Percentiles rank a stretch among this genome's conserved stretches.
Evolutionary conservation across 1,140 invertebrate species (phyloP).

Genomic region (Planococcus citri): DNA sequence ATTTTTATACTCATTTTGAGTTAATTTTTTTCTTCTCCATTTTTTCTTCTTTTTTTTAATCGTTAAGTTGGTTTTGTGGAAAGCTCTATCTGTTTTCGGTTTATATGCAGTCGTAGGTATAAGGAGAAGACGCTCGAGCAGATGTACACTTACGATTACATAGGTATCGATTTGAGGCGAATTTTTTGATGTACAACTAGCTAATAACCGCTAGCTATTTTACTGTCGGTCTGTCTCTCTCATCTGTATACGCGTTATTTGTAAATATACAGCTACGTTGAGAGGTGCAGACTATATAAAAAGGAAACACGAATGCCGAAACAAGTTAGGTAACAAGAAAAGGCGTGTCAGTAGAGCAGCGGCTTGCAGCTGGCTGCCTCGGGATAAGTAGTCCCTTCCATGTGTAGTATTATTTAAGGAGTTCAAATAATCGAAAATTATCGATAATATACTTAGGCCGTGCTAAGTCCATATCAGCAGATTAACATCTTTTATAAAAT

Average conservation of each 20-base stretch:
- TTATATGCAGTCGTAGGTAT: too few relatives aligned
- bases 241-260: too few relatives aligned
- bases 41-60: too few relatives aligned
- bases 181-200: background rate
- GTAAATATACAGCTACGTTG: too few relatives aligned
- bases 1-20: too few relatives aligned
- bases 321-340: conserved; percentile 19
- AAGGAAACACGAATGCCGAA: conserved; percentile 4
- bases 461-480: background rate
- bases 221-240: too few relatives aligned
- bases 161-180: background rate
- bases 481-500: background rate
- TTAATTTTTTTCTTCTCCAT: too few relatives aligned
- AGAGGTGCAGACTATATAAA: too few relatives aligned
- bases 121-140: too few relatives aligned
- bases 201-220: background rate
- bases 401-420: background rate
- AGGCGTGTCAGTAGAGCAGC: conserved; percentile 10
- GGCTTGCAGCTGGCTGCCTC: conserved; percentile 11
- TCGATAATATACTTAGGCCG: conserved; percentile 7
- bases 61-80: too few relatives aligned
- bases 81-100: too few relatives aligned
- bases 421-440: conserved; percentile 8
- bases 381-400: background rate
- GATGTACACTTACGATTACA: too few relatives aligned